Base-by-base conservation (phyloP, 1,140 invertebrate species). In the Andricus grossulariae region DNA sequence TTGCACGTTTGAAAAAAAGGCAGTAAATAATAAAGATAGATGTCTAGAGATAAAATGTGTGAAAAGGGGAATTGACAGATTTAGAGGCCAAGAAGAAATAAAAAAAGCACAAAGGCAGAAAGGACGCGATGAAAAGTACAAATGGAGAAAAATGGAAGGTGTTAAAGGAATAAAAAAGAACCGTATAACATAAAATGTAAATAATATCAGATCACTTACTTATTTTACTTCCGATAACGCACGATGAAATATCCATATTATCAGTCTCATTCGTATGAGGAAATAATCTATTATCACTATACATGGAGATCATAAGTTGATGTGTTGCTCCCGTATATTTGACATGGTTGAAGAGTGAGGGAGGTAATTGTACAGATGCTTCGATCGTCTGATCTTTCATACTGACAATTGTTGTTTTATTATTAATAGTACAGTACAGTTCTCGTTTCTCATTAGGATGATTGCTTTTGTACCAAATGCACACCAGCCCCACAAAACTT, bases 401-500 rank as follows among this genome's bases (percentile, higher is more conserved):
- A 66, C 90, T 92, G 78, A 93, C 89, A n/a, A 92, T 92, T 12
- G 92, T 93, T 25, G 91, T 93, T 77, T 92, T 89, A 83, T 95
- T 95, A 78, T 93, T 93, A 70, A 93, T 94, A 51, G 94, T 94
- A 82, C 95, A 95, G 81, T 94, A 93, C 73, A 95, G 91, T 0
- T 51, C 90, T 90, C 16, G 76, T 60, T 54, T 89, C 85, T 80
- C 71, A 18, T 85, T 80, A 5, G 78, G 52, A 70, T 54, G 21
- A 5, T 19, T 45, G 18, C 83, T 79, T 50, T 92, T 91, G 88
- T 94, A 95, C 95, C 96, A 96, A 18, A 94, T 94, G 86, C 96
- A 97, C 16, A 94, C 95, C 39, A 96, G 91, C 21, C 96, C 96
- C 21, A 91, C 90, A 87, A 96, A 97, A 45, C 92, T 94, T 8